These are phyloP conservation scores for Drosophila sechellia DNA, from an alignment of 1,140 invertebrate genomes.

Conservation along the genomic window DNA sequence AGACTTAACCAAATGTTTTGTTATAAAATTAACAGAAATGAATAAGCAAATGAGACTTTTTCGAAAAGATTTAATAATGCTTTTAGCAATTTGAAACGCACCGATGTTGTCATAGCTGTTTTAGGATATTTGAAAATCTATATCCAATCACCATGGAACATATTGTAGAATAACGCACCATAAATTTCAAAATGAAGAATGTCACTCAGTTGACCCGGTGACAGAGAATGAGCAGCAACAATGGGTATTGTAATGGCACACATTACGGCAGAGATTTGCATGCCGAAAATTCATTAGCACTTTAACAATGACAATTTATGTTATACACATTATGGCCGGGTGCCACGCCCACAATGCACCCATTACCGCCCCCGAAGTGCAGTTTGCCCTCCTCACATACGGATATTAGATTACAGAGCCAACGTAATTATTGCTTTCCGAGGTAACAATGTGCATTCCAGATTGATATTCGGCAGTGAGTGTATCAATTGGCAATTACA, in stretches of 20 bases:
- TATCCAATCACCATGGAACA: not conserved
- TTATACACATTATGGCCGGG: conserved; percentile 36
- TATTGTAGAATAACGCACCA: not conserved
- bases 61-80: too few relatives aligned
- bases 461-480: conserved; percentile 19
- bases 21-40: too few relatives aligned
- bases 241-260: conserved; percentile 11
- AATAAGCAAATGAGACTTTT: too few relatives aligned
- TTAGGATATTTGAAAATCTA: not conserved
- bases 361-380: conserved; percentile 6
- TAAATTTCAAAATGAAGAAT: conserved; percentile 13
- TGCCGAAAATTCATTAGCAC: conserved; percentile 78
- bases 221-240: conserved; percentile 4
- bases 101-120: too few relatives aligned
- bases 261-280: conserved; percentile 61
- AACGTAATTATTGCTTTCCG: conserved; percentile 65
- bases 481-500: conserved; percentile 34
- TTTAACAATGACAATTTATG: conserved; percentile 77
- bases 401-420: conserved; percentile 70
- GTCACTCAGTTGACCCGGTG: conserved; percentile 10
- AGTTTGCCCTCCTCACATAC: conserved; percentile 23
- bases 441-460: conserved; percentile 51
- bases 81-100: not conserved
- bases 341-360: conserved; percentile 1
- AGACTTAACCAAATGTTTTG: too few relatives aligned